Conservation (phyloP, 1,140 invertebrate genomes). For the Maconellicoccus hirsutus region DNA sequence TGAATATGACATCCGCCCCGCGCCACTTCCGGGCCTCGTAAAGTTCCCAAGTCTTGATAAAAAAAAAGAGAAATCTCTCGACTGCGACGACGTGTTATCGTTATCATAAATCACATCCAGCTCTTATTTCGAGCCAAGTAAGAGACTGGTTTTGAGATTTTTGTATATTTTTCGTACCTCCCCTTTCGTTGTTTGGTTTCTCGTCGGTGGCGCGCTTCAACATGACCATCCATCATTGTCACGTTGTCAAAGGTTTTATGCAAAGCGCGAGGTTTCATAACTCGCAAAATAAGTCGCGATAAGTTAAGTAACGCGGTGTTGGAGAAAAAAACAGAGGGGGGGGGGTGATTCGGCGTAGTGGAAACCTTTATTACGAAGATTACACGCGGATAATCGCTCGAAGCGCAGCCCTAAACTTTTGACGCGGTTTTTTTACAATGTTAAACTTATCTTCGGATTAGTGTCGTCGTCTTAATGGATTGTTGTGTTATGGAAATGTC, state of each 20-base stretch:
- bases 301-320: not conserved
- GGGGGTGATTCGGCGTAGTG: not conserved
- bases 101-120: not conserved
- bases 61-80: too few relatives aligned
- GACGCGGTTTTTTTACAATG: not conserved
- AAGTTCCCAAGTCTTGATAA: too few relatives aligned
- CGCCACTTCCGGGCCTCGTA: too few relatives aligned
- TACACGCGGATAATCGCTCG: not conserved
- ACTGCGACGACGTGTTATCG: not conserved
- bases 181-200: too few relatives aligned
- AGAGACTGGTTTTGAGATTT: not conserved
- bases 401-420: not conserved
- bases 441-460: not conserved
- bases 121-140: not conserved
- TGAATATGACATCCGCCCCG: too few relatives aligned
- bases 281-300: constrained; percentile 7
- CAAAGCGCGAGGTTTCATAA: constrained; percentile 1
- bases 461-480: not conserved
- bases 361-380: not conserved
- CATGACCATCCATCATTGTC: not conserved
- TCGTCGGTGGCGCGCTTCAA: not conserved
- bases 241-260: not conserved
- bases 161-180: not conserved
- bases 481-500: not conserved
- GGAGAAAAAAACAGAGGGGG: not conserved